Evolutionary conservation across 2,113 vertebrate genomes (phyloP).

Genomic region (Dasypus novemcinctus): DNA sequence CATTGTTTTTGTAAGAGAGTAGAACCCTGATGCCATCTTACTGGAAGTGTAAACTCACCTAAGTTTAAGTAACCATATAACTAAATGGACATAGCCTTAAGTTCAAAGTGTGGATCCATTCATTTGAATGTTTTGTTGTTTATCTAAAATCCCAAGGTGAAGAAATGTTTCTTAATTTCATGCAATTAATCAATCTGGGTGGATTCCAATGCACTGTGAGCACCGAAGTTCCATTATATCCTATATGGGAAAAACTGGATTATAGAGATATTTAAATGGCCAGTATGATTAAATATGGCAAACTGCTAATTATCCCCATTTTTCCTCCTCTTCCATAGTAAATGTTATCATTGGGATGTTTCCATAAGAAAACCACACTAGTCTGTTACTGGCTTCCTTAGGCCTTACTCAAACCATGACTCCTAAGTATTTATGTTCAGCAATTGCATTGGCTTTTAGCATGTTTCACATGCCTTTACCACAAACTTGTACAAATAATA

Average conservation of each 20-base stretch:
- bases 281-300: background rate
- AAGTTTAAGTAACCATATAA: background rate
- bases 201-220: background rate
- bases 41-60: background rate
- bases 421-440: background rate
- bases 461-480: background rate
- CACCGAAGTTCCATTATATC: background rate
- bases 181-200: background rate
- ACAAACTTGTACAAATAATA: background rate
- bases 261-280: background rate
- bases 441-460: background rate
- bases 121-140: background rate
- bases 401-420: slow-evolving; percentile 1
- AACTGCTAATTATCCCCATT: background rate
- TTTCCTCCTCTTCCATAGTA: background rate
- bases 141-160: background rate
- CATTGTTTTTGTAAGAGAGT: too few relatives aligned
- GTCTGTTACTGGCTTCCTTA: background rate
- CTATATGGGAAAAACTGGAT: background rate
- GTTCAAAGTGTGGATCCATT: background rate
- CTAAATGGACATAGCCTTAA: background rate
- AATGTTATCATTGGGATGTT: slow-evolving; percentile 11
- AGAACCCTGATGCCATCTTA: too few relatives aligned
- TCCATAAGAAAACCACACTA: background rate
- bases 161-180: background rate